phyloP scores from a whole-genome alignment of 1,140 invertebrate species.

The Saccostrea glomerata region DNA sequence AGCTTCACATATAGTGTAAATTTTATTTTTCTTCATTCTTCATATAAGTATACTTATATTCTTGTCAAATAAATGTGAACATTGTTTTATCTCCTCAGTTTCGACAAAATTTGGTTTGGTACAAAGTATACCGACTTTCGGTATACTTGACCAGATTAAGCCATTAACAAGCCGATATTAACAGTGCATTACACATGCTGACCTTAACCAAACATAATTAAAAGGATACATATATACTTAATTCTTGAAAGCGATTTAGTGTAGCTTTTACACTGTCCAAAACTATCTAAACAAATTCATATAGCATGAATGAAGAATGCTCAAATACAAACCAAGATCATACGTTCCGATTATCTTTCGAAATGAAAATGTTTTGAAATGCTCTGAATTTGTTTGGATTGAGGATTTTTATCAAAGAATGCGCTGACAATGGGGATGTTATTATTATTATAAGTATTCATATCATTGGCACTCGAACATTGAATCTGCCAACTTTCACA shows the following conservation, averaged over 20 bases:
- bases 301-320: not conserved
- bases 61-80: no score
- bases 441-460: not conserved
- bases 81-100: not conserved
- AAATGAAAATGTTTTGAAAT: constrained; percentile 8
- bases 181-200: not conserved
- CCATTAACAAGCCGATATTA: not conserved
- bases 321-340: not conserved
- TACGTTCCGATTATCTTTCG: not conserved
- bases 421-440: not conserved
- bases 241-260: constrained; percentile 5
- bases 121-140: not conserved
- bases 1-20: no score
- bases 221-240: not conserved
- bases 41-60: no score
- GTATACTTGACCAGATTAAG: not conserved
- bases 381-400: not conserved
- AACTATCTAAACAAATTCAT: constrained; percentile 2
- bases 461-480: not conserved
- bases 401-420: not conserved
- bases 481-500: not conserved
- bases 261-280: not conserved
- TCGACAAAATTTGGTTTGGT: not conserved
- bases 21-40: no score
- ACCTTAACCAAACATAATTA: not conserved